Percentiles rank a stretch among this genome's conserved stretches.
These are phyloP conservation scores for Anguilla marmorata DNA, from an alignment of 2,797 vertebrate species.

Conservation along the genomic window DNA sequence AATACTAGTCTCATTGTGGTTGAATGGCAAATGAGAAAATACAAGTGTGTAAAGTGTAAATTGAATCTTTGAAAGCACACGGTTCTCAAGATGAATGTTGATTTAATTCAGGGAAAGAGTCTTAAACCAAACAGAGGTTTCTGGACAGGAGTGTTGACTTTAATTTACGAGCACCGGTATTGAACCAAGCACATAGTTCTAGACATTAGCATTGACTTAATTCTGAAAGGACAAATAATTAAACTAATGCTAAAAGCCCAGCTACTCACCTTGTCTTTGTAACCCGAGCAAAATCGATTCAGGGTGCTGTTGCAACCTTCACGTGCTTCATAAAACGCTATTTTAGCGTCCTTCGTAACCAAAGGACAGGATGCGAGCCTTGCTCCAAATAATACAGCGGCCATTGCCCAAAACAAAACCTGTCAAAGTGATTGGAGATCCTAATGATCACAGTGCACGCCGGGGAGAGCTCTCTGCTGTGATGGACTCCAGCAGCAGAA, in stretches of 20 bases:
- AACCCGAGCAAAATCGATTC: background rate
- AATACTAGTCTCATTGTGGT: background rate
- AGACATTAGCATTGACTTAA: background rate
- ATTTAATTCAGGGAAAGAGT: background rate
- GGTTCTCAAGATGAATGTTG: background rate
- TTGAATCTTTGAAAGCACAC: background rate
- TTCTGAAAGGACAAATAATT: background rate
- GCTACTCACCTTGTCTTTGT: slow-evolving; percentile 1
- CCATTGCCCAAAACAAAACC: slow-evolving; percentile 41
- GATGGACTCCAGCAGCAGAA: slow-evolving; percentile 43
- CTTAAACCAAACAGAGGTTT: background rate
- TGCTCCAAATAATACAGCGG: slow-evolving; percentile 42
- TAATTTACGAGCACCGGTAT: background rate
- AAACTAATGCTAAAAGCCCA: background rate
- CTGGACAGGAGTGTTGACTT: background rate
- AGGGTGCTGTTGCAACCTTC: background rate
- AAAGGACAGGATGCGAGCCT: background rate
- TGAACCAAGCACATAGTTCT: background rate
- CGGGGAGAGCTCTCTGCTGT: slow-evolving; percentile 40
- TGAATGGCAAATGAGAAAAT: slow-evolving; percentile 5
- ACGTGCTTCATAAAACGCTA: background rate
- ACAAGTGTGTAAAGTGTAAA: background rate
- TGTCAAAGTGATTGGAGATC: slow-evolving; percentile 46
- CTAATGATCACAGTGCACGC: slow-evolving; percentile 46
- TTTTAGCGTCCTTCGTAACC: background rate